phyloP scores from a whole-genome alignment of 2,113 vertebrate species.

The Sinocyclocheilus maitianheensis region DNA sequence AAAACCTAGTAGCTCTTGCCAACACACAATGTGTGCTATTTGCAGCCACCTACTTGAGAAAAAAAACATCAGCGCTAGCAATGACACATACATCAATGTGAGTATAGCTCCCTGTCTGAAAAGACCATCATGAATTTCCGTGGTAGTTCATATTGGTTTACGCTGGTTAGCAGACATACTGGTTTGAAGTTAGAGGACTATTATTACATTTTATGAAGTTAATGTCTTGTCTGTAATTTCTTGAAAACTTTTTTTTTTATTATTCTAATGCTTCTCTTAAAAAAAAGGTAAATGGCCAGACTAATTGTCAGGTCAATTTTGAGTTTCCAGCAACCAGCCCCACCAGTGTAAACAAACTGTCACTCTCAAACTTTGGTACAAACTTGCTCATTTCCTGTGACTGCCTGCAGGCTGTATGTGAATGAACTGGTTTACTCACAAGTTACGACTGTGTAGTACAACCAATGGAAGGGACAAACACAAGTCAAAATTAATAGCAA shows the following conservation, averaged over 20 bases:
- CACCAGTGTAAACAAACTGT: too few relatives aligned
- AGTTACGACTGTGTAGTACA: background rate
- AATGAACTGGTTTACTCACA: background rate
- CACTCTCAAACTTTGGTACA: too few relatives aligned
- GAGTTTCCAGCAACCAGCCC: background rate
- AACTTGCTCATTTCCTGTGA: background rate
- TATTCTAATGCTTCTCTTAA: conserved; percentile 16
- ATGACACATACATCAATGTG: background rate
- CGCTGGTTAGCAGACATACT: background rate
- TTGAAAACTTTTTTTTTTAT: conserved; percentile 33
- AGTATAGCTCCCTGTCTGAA: background rate
- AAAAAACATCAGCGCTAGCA: conserved; percentile 34
- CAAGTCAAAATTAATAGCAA: conserved; percentile 59
- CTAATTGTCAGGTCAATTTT: conserved; percentile 4
- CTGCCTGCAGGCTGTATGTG: too few relatives aligned
- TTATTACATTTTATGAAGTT: too few relatives aligned
- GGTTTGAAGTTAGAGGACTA: too few relatives aligned
- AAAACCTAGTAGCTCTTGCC: conserved; percentile 55
- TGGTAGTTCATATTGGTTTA: background rate
- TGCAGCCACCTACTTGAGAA: conserved; percentile 59
- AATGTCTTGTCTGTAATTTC: background rate
- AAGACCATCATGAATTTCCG: background rate
- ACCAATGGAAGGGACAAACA: background rate
- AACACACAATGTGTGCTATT: conserved; percentile 61
- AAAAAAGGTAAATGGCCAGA: too few relatives aligned